Percentiles rank a stretch among this genome's conserved stretches.
These are phyloP conservation scores for Gila orcuttii DNA, from an alignment of 2,113 vertebrate genomes.

Conservation along the genomic window DNA sequence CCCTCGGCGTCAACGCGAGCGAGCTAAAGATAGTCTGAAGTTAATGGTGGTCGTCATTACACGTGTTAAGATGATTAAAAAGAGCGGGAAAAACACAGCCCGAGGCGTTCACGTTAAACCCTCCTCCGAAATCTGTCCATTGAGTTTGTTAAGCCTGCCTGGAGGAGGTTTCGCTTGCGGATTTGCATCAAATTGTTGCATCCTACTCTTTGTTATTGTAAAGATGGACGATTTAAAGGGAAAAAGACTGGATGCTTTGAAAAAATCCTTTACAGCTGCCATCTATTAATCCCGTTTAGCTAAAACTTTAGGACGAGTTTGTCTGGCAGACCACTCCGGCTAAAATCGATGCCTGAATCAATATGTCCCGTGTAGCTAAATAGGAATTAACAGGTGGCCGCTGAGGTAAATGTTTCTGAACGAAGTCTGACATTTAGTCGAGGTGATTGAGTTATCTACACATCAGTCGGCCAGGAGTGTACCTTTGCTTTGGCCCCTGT, in stretches of 20 bases:
- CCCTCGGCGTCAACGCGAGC: not conserved
- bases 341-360: conserved; percentile 54
- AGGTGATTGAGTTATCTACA: conserved; percentile 53
- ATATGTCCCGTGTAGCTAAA: conserved; percentile 53
- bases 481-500: conserved; percentile 26
- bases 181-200: conserved; percentile 13
- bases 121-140: conserved; percentile 35
- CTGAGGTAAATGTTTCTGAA: conserved; percentile 56
- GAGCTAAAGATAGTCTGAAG: conserved; percentile 7
- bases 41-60: conserved; percentile 25
- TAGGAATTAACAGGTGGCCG: conserved; percentile 55
- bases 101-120: conserved; percentile 32
- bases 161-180: conserved; percentile 44
- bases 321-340: conserved; percentile 50
- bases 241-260: conserved; percentile 30
- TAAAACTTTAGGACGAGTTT: conserved; percentile 43
- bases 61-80: conserved; percentile 43
- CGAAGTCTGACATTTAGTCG: conserved; percentile 57
- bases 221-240: not conserved
- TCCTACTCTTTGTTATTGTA: conserved; percentile 29
- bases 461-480: conserved; percentile 43
- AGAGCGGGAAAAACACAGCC: conserved; percentile 18
- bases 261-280: not conserved
- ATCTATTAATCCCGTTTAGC: conserved; percentile 55
- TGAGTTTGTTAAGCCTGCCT: conserved; percentile 53